Base-by-base conservation (phyloP, 2,797 vertebrate genomes). In the Gypaetus barbatus region DNA sequence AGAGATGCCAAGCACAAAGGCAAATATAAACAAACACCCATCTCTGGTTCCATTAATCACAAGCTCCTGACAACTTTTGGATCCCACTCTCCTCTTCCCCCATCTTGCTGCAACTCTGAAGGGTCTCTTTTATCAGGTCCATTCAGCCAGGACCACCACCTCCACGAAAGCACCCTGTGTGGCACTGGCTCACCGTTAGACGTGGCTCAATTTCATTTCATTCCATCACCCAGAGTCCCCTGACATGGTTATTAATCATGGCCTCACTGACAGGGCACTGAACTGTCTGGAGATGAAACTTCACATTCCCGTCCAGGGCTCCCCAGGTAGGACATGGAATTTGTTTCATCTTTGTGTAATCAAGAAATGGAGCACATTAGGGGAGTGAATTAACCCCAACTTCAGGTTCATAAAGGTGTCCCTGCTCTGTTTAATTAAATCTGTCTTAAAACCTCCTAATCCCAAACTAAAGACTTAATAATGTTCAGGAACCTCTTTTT, bases 361-460 rank as follows among this genome's bases (percentile, higher is more conserved):
- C 79, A 97, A 95, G 87, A 90, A 85, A 65, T 54, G 54, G 61
- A 90, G 41, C 43, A 87, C 73, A 31, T 87, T 57, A 48, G 88
- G 92, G 73, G 35, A 82, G 66, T 7, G 57, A 89, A 90, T 95
- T 92, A 97, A 95, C 94, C 57, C 44, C 92, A 93, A 96, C 90
- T 94, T 96, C 57, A 70, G 58, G 60, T 96, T 97, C 96, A 93
- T 96, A 93, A 97, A 85, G 68, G 77, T 96, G 60, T 93, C 87
- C 90, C 80, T 69, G 87, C 76, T 95, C 87, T 89, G 35, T 97
- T 98, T 98, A 98, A 98, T 98, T 98, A 98, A 98, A 98, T 97
- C 73, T 97, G 97, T 92, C 97, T 98, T 98, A 98, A 97, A 90
- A 85, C 35, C n/a, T 93, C 84, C 65, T 98, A 98, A 98, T 98